These are phyloP conservation scores for Hyaena hyaena DNA, from an alignment of 2,113 vertebrate genomes.

Conservation along the genomic window DNA sequence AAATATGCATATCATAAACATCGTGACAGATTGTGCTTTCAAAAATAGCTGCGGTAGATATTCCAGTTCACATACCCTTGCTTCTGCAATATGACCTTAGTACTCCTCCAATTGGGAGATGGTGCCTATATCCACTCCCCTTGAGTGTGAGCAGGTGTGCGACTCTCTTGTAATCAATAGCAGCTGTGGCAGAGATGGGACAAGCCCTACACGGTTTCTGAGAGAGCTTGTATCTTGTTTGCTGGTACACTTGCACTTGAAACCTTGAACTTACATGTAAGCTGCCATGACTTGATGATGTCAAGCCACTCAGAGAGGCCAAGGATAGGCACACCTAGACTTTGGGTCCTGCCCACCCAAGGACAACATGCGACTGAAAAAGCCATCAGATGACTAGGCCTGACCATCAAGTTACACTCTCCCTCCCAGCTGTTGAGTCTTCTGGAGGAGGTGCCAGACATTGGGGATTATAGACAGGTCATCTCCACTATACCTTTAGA, in stretches of 20 bases:
- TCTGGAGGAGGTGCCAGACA: neutral
- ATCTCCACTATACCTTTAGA: neutral
- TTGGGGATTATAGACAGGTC: neutral
- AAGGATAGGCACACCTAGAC: neutral
- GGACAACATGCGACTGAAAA: neutral
- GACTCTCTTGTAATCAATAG: neutral
- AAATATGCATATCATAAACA: slow-evolving; percentile 13
- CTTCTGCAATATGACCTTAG: neutral
- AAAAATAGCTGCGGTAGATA: neutral
- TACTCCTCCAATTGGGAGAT: neutral
- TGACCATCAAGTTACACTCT: neutral
- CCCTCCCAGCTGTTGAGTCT: neutral
- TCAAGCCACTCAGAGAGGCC: neutral
- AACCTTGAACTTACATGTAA: neutral
- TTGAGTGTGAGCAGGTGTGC: neutral
- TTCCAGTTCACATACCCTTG: neutral
- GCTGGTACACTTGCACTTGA: neutral
- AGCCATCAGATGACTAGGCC: neutral
- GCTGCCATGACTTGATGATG: neutral
- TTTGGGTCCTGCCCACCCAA: neutral
- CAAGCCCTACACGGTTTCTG: neutral
- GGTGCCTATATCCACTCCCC: neutral
- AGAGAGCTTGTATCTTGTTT: neutral
- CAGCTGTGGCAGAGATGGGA: neutral
- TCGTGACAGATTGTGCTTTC: slow-evolving; percentile 8